Evolutionary conservation across 2,113 vertebrate genomes (phyloP).

Genomic region (Petroica traversi): DNA sequence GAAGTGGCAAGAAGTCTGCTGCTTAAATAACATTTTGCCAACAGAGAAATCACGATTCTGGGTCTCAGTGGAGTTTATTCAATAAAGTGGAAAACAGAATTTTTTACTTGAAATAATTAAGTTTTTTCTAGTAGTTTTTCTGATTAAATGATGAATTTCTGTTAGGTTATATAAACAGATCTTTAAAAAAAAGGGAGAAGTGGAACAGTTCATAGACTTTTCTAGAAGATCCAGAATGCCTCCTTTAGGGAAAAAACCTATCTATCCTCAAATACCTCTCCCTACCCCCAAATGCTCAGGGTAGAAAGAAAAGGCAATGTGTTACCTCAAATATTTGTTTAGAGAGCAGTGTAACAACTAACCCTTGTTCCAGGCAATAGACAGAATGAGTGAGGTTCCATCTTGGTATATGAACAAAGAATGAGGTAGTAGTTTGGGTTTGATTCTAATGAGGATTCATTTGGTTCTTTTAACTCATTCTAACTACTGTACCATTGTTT

Average conservation of each 20-base stretch:
- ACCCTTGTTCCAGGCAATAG: rapidly evolving
- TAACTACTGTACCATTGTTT: not conserved
- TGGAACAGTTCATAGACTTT: not conserved
- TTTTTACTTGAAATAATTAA: not conserved
- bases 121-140: not conserved
- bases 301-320: not conserved
- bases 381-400: not conserved
- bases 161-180: not conserved
- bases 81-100: not conserved
- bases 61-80: not conserved
- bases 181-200: not conserved
- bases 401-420: not conserved
- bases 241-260: not conserved
- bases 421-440: not conserved
- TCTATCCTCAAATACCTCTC: not conserved
- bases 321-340: not conserved
- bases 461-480: not conserved
- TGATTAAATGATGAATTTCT: not conserved
- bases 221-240: not conserved
- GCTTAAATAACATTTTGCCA: not conserved
- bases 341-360: not conserved
- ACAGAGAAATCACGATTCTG: not conserved
- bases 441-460: not conserved
- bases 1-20: not conserved
- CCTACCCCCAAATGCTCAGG: not conserved